Percentiles rank a stretch among this genome's conserved stretches.
Evolutionary conservation across 2,888 invertebrate genomes (phyloP).

Genomic region (Argyresthia albistria): DNA sequence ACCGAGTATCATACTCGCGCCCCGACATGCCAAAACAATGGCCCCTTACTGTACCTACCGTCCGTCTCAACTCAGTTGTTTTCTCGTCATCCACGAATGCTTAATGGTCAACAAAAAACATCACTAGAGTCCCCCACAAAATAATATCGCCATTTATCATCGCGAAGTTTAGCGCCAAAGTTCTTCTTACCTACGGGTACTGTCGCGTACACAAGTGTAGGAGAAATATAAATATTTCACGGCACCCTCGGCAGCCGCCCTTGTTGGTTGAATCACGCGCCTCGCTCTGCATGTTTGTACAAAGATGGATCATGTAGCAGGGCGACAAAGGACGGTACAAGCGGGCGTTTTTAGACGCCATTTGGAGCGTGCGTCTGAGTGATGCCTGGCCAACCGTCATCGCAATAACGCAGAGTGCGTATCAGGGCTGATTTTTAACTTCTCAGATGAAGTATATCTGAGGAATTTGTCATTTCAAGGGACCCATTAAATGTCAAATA

Average conservation of each 20-base stretch:
- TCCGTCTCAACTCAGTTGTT: no score
- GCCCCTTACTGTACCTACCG: no score
- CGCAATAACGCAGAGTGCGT: no score
- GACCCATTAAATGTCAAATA: no score
- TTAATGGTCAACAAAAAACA: no score
- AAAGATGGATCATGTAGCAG: constrained; percentile 58
- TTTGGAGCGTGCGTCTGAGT: no score
- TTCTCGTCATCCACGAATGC: no score
- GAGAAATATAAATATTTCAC: constrained; percentile 60
- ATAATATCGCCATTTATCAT: constrained; percentile 25
- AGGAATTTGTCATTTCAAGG: no score
- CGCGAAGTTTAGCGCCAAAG: constrained; percentile 46
- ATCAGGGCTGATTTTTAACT: not conserved
- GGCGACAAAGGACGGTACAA: constrained; percentile 24
- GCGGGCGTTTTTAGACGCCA: constrained; percentile 21
- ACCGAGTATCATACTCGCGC: no score
- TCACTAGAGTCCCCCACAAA: not conserved
- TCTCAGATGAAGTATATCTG: no score
- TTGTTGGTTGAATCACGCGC: constrained; percentile 66
- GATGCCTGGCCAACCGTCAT: no score
- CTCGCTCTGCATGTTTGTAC: constrained; percentile 57
- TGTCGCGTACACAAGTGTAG: constrained; percentile 10
- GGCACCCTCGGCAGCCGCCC: constrained; percentile 39
- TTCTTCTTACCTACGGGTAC: constrained; percentile 30
- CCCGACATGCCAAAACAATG: no score